These are phyloP conservation scores for Dipus sagitta DNA, from an alignment of 2,797 vertebrate genomes.

Conservation along the genomic window DNA sequence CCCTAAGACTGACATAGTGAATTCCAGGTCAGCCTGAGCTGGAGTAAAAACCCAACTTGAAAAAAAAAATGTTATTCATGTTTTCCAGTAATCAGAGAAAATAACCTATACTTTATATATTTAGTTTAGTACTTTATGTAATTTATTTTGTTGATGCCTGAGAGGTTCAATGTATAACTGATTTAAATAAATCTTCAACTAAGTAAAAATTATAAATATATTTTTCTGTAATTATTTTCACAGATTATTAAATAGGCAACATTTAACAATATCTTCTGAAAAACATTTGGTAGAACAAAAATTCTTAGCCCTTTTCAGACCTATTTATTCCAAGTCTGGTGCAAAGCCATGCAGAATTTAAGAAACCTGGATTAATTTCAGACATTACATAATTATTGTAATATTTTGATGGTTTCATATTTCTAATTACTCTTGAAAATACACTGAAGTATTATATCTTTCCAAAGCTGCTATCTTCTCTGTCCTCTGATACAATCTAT, in stretches of 20 bases:
- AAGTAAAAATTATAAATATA: constrained; percentile 1
- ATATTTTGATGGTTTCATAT: constrained; percentile 63
- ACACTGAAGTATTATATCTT: neutral
- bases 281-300: neutral
- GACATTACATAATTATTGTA: constrained; percentile 15
- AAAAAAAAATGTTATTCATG: neutral
- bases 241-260: constrained; percentile 51
- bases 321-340: constrained; percentile 58
- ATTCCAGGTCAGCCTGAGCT: no score
- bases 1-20: no score
- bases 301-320: constrained; percentile 19
- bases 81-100: constrained; percentile 44
- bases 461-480: neutral
- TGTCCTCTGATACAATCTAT: neutral
- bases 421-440: constrained; percentile 47
- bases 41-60: no score
- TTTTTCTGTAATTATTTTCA: constrained; percentile 25
- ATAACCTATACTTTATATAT: neutral
- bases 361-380: constrained; percentile 47
- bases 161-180: neutral
- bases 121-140: neutral
- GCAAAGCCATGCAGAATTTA: constrained; percentile 57
- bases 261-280: constrained; percentile 6
- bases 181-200: constrained; percentile 27
- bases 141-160: constrained; percentile 2